phyloP scores from a whole-genome alignment of 2,888 invertebrate species.

The Xestobium rufovillosum region DNA sequence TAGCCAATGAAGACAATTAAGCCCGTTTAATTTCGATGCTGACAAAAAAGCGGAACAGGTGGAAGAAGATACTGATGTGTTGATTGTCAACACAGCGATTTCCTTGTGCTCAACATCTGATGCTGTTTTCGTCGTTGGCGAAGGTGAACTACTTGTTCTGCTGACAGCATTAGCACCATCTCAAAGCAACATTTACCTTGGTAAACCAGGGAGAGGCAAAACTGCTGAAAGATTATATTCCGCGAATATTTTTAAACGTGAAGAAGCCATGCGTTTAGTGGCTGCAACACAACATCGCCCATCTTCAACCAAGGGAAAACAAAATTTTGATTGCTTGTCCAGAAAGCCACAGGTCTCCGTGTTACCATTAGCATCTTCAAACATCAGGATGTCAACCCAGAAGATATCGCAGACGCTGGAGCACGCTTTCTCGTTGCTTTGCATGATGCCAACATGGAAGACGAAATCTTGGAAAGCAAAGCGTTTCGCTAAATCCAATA shows the following conservation, averaged over 20 bases:
- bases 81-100: constrained; percentile 20
- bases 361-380: constrained; percentile 12
- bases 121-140: constrained; percentile 14
- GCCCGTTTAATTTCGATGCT: constrained; percentile 22
- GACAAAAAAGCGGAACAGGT: constrained; percentile 16
- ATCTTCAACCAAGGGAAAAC: constrained; percentile 21
- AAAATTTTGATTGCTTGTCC: constrained; percentile 12
- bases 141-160: constrained; percentile 22
- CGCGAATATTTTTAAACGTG: constrained; percentile 5
- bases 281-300: constrained; percentile 20
- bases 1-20: constrained; percentile 23
- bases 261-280: constrained; percentile 19
- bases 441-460: constrained; percentile 15
- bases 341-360: constrained; percentile 15
- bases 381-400: constrained; percentile 10
- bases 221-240: constrained; percentile 3
- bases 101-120: constrained; percentile 13
- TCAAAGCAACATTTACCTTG: constrained; percentile 8
- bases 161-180: constrained; percentile 15
- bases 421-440: constrained; percentile 20
- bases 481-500: background rate
- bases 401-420: constrained; percentile 14
- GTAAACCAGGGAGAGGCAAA: constrained; percentile 15
- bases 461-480: constrained; percentile 4
- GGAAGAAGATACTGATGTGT: constrained; percentile 20